A percentile compares a stretch with the other conserved stretches of the same genome.
Evolutionary conservation across 2,113 vertebrate species (phyloP).

Genomic region (Tonatia bakeri): DNA sequence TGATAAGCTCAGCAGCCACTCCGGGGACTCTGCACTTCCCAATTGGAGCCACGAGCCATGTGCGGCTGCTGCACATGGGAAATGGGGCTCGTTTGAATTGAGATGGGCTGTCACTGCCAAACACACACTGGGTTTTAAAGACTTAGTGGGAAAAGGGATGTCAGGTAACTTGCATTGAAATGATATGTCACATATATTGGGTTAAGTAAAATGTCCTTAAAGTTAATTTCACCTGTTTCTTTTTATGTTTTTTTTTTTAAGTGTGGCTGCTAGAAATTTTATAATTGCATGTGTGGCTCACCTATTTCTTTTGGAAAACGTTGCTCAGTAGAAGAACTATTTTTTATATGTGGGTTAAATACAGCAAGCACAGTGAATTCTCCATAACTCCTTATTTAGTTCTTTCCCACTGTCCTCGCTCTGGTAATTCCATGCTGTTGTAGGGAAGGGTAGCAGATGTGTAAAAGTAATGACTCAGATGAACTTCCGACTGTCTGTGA

Average conservation of each 20-base stretch:
- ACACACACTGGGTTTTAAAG: not conserved
- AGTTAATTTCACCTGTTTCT: not conserved
- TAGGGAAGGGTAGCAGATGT: not conserved
- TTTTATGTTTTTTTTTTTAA: not conserved
- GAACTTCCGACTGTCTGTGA: not conserved
- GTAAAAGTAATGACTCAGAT: not conserved
- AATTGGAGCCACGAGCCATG: rapidly evolving
- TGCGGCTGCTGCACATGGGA: rapidly evolving
- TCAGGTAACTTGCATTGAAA: not conserved
- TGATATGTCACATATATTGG: not conserved
- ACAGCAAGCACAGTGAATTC: not conserved
- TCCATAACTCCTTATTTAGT: not conserved
- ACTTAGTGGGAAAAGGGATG: not conserved
- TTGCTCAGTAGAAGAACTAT: not conserved
- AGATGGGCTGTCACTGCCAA: not conserved
- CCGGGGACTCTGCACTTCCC: not conserved
- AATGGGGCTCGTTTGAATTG: not conserved
- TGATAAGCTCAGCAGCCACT: not conserved
- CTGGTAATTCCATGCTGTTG: not conserved
- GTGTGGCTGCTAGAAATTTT: not conserved
- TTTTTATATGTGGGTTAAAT: not conserved
- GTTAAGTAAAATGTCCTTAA: not conserved
- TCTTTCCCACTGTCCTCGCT: not conserved
- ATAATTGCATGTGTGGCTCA: not conserved
- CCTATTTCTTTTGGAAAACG: not conserved